phyloP scores from a whole-genome alignment of 2,888 invertebrate genomes.

The Bursaphelenchus okinawaensis region DNA sequence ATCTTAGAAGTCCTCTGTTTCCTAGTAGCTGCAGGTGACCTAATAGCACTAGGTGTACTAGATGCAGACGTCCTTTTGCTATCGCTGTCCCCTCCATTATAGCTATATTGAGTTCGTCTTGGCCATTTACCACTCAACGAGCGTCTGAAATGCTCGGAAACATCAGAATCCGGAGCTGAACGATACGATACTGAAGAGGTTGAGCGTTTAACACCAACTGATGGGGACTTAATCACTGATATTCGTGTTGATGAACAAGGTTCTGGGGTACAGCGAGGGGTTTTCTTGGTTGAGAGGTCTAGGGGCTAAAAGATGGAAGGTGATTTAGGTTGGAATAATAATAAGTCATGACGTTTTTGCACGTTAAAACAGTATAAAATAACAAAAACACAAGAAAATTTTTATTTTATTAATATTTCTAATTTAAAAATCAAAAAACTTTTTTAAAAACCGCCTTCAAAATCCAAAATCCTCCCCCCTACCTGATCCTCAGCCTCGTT shows the following conservation, averaged over 20 bases:
- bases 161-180: constrained; percentile 23
- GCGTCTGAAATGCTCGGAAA: constrained; percentile 28
- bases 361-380: too few species aligned
- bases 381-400: too few species aligned
- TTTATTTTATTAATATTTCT: too few species aligned
- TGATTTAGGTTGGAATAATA: too few species aligned
- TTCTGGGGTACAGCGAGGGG: constrained; percentile 4
- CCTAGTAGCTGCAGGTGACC: neutral
- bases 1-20: constrained; percentile 18
- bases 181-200: constrained; percentile 28
- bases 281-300: constrained; percentile 23
- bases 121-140: constrained; percentile 29
- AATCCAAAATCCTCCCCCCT: too few species aligned
- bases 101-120: constrained; percentile 14
- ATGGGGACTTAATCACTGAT: constrained; percentile 13
- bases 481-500: neutral
- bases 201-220: constrained; percentile 19
- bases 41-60: neutral
- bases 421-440: too few species aligned
- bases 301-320: constrained; percentile 26
- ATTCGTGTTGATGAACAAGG: constrained; percentile 4
- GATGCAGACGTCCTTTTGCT: neutral
- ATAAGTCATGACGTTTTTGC: too few species aligned
- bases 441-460: too few species aligned
- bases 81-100: neutral